These are phyloP conservation scores for Megalops atlanticus DNA, from an alignment of 2,113 vertebrate genomes.

Conservation along the genomic window DNA sequence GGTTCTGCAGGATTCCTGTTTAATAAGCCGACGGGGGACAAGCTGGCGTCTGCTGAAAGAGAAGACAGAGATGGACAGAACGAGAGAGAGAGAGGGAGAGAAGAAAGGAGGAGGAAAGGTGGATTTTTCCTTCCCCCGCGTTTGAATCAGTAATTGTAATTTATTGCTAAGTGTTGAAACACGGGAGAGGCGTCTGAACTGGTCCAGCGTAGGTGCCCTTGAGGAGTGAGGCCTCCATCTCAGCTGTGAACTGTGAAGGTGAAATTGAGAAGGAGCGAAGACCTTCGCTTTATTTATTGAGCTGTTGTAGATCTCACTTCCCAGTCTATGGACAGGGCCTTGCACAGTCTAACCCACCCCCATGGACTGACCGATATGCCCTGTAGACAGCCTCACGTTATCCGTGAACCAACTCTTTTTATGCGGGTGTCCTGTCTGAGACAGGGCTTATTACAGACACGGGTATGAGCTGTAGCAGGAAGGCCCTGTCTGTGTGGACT, in stretches of 20 bases:
- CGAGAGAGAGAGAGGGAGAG: not conserved
- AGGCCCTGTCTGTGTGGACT: not conserved
- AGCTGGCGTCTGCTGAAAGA: not conserved
- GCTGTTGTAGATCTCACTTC: too few relatives aligned
- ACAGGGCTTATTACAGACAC: too few relatives aligned
- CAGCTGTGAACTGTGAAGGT: too few relatives aligned
- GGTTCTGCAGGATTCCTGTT: conserved; percentile 6
- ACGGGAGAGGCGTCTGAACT: not conserved
- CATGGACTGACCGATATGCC: too few relatives aligned
- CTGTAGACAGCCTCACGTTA: too few relatives aligned
- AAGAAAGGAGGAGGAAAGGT: not conserved
- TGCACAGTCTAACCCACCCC: too few relatives aligned
- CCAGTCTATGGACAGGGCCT: too few relatives aligned
- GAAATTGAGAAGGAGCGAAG: not conserved
- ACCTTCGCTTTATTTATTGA: not conserved
- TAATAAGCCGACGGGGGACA: not conserved
- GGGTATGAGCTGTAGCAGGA: not conserved
- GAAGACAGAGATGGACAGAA: not conserved
- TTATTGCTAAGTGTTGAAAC: conserved; percentile 37
- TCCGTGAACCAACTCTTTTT: too few relatives aligned
- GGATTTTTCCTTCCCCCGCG: not conserved
- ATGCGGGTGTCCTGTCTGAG: too few relatives aligned
- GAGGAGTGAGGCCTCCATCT: not conserved
- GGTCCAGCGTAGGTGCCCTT: not conserved
- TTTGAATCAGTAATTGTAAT: conserved; percentile 1